Evolutionary conservation across 23 tunicate species (phyloP), one percentile per base, ranked within the genome.

Genomic region (Ascidia mentula): DNA sequence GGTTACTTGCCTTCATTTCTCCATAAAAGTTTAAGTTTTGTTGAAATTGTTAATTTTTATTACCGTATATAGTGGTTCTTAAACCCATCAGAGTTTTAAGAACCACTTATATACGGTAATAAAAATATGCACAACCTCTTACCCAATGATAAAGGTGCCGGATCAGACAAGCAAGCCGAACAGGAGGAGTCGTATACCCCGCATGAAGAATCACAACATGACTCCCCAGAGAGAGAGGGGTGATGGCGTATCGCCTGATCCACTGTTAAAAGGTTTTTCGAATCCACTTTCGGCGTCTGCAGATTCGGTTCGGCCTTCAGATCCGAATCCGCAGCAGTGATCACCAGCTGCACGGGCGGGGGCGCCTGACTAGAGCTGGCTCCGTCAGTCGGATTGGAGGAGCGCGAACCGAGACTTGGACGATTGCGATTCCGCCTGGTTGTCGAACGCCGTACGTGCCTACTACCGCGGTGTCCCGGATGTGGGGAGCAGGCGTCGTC

Each of bases 401-500:
- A 20, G 22, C 24, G 22, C 2, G 65, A 53, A 28, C 65, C 24
- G 12, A 53, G 65, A 53, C 65, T 53, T 9, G 65, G 65, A 9
- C 24, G 65, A 3, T 26, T 9, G 4, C 13, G 7, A 20, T 9
- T 53, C 2, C 13, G 65, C 24, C 65, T 53, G 13, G 22, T 26
- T 6, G 65, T 20, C 4, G 4, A 1, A 3, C 65, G 65, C 22
- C 13, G 22, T 1, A 26, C 28, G 1, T 28, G 65, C 1, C 28
- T 53, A 28, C 65, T 53, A 26, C 65, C 2, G 7, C 65, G 65
- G 7, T 53, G 65, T 5, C 7, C 7, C 12, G 65, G 65, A 9
- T 53, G 65, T 28, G 22, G 65, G 13, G 65, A 53, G 13, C 22
- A 35, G 5, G 46, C 40, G 78, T 74, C 78, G 6, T 74, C 78